phyloP scores from a whole-genome alignment of 2,888 invertebrate species.

The Meiosimyza platycephala region DNA sequence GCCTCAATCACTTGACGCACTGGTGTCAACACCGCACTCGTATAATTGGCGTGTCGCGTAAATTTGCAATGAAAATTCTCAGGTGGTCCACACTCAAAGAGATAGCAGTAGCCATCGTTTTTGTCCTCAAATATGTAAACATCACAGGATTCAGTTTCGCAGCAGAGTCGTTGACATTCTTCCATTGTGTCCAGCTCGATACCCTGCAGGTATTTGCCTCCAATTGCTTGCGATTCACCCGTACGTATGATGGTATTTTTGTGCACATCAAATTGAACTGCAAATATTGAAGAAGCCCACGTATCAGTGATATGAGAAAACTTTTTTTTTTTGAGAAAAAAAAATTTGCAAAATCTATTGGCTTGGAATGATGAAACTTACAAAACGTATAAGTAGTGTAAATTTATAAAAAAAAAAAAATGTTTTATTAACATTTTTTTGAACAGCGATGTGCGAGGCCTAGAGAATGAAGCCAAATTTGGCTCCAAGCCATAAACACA shows the following conservation, averaged over 20 bases:
- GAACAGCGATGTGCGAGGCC: too few species aligned
- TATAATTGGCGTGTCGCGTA: conserved; percentile 87
- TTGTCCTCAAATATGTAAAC: conserved; percentile 94
- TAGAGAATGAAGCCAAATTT: too few species aligned
- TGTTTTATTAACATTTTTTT: too few species aligned
- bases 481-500: too few species aligned
- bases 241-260: conserved; percentile 91
- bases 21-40: conserved; percentile 83
- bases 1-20: conserved; percentile 61
- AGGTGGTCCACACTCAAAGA: conserved; percentile 90
- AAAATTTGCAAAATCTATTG: not conserved
- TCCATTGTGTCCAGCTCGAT: conserved; percentile 82
- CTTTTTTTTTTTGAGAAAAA: not conserved
- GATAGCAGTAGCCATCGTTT: conserved; percentile 85
- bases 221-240: conserved; percentile 87
- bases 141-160: conserved; percentile 87
- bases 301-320: too few species aligned
- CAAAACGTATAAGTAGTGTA: too few species aligned
- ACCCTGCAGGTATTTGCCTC: conserved; percentile 89
- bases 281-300: not conserved
- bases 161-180: conserved; percentile 88
- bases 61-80: conserved; percentile 94
- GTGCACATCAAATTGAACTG: conserved; percentile 80
- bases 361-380: too few species aligned
- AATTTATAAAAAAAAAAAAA: too few species aligned